Conservation (phyloP, 1,140 invertebrate species). For the Patella vulgata region DNA sequence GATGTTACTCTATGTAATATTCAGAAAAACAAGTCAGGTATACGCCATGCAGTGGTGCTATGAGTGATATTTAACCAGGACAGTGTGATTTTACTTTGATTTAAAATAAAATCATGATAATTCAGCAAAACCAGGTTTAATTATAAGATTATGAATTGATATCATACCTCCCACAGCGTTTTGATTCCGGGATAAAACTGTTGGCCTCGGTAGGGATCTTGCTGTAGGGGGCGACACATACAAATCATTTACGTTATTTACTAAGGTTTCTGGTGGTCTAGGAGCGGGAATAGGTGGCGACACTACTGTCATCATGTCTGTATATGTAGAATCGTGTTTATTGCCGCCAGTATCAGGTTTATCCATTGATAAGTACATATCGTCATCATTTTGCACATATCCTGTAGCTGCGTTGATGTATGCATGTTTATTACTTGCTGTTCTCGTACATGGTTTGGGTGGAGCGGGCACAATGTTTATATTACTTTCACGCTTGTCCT, state of each 20-base stretch:
- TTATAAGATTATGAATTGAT: too few relatives aligned
- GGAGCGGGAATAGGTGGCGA: constrained; percentile 9
- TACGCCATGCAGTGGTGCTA: too few relatives aligned
- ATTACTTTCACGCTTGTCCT: too few relatives aligned
- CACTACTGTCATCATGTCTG: constrained; percentile 5
- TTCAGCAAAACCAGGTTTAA: too few relatives aligned
- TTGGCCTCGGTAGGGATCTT: constrained; percentile 15
- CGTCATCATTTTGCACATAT: constrained; percentile 17
- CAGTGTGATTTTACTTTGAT: too few relatives aligned
- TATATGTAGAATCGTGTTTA: constrained; percentile 10
- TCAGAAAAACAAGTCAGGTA: too few relatives aligned
- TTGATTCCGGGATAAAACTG: too few relatives aligned
- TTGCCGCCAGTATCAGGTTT: constrained; percentile 1
- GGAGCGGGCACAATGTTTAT: constrained; percentile 18
- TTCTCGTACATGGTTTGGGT: constrained; percentile 17
- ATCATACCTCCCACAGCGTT: too few relatives aligned
- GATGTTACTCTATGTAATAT: too few relatives aligned
- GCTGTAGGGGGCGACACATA: constrained; percentile 28
- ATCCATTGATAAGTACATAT: constrained; percentile 34
- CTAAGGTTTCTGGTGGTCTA: constrained; percentile 2
- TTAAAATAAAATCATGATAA: too few relatives aligned
- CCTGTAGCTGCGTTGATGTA: constrained; percentile 35
- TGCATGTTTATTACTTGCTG: constrained; percentile 13
- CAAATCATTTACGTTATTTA: background rate
- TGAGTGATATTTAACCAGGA: too few relatives aligned